phyloP scores from a whole-genome alignment of 2,888 invertebrate species.

The Carterocephalus palaemon region DNA sequence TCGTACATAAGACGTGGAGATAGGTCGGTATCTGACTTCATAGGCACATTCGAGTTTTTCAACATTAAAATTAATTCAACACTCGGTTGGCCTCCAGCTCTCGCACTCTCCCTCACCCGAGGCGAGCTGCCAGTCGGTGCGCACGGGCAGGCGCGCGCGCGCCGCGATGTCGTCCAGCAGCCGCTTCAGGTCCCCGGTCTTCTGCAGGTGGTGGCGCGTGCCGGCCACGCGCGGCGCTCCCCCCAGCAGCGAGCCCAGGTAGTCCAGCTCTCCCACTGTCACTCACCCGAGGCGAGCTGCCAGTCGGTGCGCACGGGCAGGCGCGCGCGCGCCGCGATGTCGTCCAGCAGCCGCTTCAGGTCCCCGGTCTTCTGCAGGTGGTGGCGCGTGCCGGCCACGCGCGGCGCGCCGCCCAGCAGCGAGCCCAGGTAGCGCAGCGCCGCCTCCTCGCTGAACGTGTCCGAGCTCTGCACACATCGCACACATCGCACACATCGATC shows the following conservation, averaged over 20 bases:
- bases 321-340: conserved; percentile 40
- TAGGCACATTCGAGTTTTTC: no score
- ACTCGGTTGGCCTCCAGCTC: no score
- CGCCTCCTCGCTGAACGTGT: conserved; percentile 57
- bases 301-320: conserved; percentile 52
- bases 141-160: conserved; percentile 40
- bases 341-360: conserved; percentile 49
- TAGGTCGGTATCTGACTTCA: no score
- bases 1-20: no score
- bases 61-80: no score
- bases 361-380: conserved; percentile 56
- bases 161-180: conserved; percentile 49
- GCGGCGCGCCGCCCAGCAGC: conserved; percentile 52
- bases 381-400: conserved; percentile 58
- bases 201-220: conserved; percentile 52
- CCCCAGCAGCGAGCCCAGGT: conserved; percentile 52
- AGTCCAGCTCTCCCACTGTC: no score
- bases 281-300: conserved; percentile 61
- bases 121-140: conserved; percentile 59
- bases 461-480: conserved; percentile 39
- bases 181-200: conserved; percentile 50
- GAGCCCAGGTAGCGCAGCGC: conserved; percentile 46
- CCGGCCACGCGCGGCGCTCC: conserved; percentile 57
- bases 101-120: no score
- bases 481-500: no score